Conservation (phyloP, 2,113 vertebrate species). For the Oryctolagus cuniculus region mOryCun1.1 NC_091449.1:61007501-61008000, state of each 20-base stretch:
- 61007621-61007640: neutral
- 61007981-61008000: too few relatives aligned
- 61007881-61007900: neutral
- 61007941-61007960: neutral
- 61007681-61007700: neutral
- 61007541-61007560: conserved; percentile 74
- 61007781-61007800: neutral
- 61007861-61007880: neutral
- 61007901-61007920: rapidly evolving
- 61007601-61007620: neutral
- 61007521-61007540: conserved; percentile 73
- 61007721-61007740: neutral
- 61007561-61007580: neutral
- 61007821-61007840: neutral
- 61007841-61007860: conserved; percentile 2
- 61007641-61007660: neutral
- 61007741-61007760: neutral
- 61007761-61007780: neutral
- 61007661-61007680: neutral
- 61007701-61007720: neutral
- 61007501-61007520: conserved; percentile 63
- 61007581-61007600: neutral
- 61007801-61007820: neutral
- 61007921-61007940: rapidly evolving
- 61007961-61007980: rapidly evolving